These are phyloP conservation scores for Emydoidea blandingii DNA, from an alignment of 2,797 vertebrate genomes.

Conservation along the genomic window DNA sequence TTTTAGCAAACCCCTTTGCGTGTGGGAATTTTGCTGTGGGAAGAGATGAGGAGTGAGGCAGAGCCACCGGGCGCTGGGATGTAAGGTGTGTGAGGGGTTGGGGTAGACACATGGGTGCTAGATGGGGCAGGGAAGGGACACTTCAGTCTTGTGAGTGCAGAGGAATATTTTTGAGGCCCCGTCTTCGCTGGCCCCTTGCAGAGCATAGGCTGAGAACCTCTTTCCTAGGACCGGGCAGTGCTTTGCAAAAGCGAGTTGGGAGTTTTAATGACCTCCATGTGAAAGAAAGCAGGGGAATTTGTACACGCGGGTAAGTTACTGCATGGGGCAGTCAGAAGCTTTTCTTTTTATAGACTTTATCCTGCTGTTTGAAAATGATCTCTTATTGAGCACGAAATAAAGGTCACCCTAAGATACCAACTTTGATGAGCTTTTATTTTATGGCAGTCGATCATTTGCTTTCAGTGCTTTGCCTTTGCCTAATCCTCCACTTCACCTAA, in stretches of 20 bases:
- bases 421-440: not conserved
- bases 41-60: not conserved
- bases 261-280: not conserved
- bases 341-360: conserved; percentile 31
- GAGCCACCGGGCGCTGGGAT: not conserved
- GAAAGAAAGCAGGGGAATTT: conserved; percentile 20
- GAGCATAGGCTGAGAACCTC: conserved; percentile 6
- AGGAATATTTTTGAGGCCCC: not conserved
- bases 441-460: conserved; percentile 7
- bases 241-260: not conserved
- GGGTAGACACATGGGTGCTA: not conserved
- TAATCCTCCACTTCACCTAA: conserved; percentile 13
- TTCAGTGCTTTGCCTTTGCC: conserved; percentile 1
- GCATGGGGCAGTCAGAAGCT: conserved; percentile 34
- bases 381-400: not conserved
- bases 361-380: conserved; percentile 36
- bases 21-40: fast-evolving
- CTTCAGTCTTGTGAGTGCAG: not conserved
- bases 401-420: not conserved
- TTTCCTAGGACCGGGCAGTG: not conserved
- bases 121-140: fast-evolving
- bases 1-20: not conserved
- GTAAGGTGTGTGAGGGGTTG: not conserved
- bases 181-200: not conserved
- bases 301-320: conserved; percentile 26